phyloP scores from a whole-genome alignment of 2,888 invertebrate genomes.

The Drosophila cognata region DNA sequence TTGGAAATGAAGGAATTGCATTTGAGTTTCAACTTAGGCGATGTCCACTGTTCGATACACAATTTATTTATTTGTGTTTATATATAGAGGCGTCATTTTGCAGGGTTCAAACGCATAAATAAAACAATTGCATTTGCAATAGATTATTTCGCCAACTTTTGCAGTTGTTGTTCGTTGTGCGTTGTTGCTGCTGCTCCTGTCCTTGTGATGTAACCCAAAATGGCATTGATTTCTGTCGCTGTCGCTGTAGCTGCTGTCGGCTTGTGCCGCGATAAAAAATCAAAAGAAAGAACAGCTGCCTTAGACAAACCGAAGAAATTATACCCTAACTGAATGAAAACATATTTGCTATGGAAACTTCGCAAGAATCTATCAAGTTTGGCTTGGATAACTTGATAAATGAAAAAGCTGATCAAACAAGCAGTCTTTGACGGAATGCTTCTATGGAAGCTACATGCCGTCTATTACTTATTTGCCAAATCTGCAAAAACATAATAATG shows the following conservation, averaged over 20 bases:
- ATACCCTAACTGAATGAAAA: background rate
- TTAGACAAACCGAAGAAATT: background rate
- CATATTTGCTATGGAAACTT: background rate
- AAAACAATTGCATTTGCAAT: conserved; percentile 41
- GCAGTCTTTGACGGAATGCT: background rate
- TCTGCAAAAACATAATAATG: too few relatives aligned
- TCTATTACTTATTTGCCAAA: too few relatives aligned
- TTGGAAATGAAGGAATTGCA: background rate
- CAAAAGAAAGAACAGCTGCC: background rate
- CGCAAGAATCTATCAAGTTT: background rate
- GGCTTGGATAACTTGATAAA: background rate
- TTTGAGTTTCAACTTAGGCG: background rate
- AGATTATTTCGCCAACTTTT: conserved; percentile 53
- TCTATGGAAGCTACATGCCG: too few relatives aligned
- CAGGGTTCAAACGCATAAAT: conserved; percentile 41
- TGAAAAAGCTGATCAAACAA: background rate
- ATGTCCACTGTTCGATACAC: conserved; percentile 14
- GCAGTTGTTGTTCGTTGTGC: background rate
- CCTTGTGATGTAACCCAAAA: conserved; percentile 65
- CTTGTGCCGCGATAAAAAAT: conserved; percentile 63
- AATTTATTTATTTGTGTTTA: background rate
- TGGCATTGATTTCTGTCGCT: conserved; percentile 50
- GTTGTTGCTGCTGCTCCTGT: conserved; percentile 23
- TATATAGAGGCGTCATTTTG: conserved; percentile 6
- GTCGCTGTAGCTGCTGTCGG: conserved; percentile 31